Conservation (phyloP, 1,140 invertebrate genomes). For the Tetramorium parvispinum region DNA sequence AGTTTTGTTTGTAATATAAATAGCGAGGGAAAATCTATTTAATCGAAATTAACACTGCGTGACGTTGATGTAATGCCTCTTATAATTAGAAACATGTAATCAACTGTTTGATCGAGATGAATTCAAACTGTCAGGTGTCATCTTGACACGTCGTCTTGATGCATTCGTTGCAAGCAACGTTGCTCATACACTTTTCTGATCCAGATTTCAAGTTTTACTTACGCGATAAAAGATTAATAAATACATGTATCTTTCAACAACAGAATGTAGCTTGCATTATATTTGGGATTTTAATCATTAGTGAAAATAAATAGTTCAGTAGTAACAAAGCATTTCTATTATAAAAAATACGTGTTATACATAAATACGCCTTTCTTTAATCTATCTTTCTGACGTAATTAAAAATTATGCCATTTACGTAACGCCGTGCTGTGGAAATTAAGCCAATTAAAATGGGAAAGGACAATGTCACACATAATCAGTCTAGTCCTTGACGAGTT, state of each 20-base stretch:
- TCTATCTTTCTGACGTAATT: neutral
- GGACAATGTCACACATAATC: neutral
- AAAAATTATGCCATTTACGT: neutral
- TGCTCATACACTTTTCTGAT: neutral
- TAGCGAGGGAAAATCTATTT: constrained; percentile 2
- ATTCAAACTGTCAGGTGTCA: constrained; percentile 26
- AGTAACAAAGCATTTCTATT: neutral
- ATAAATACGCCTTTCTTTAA: neutral
- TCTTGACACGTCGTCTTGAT: constrained; percentile 1
- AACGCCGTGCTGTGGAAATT: neutral
- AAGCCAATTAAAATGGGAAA: neutral
- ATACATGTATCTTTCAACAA: neutral
- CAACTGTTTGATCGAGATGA: constrained; percentile 3
- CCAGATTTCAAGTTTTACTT: neutral
- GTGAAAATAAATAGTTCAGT: neutral
- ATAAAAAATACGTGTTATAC: neutral
- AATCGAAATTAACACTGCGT: neutral
- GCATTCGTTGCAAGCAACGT: neutral
- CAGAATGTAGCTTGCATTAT: neutral
- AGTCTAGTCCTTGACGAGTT: neutral
- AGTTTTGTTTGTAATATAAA: neutral
- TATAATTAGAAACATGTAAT: neutral
- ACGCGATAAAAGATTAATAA: neutral
- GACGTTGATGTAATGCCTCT: neutral
- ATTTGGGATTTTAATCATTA: neutral